Base-by-base conservation (phyloP, 2,888 invertebrate genomes). In the Emmelina monodactyla region DNA sequence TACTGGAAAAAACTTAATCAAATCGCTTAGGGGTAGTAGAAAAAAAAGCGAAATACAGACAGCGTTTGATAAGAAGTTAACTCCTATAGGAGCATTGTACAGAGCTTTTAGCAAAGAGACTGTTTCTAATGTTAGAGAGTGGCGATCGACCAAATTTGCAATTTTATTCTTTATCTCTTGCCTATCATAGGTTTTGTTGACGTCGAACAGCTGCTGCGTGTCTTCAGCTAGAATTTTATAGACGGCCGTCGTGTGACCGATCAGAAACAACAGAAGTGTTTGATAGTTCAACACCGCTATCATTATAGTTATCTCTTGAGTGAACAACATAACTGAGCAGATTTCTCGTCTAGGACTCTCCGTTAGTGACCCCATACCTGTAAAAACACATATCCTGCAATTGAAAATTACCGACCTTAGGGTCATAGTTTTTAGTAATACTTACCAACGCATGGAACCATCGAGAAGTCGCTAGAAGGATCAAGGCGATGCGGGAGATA, bases 361-460 rank as follows among this genome's bases (percentile, higher is more conserved):
- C 5, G 57, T 55, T 2, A 71, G 31, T 1, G 67, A 59, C 13
- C 58, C 55, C 39, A 75, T 11, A n/a, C 75, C 78, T 76, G 41
- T 19, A 19, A 19, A 9, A 19, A 19, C 5, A 19, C 19, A 9
- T 6, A 19, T 19, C 19, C 9, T 5, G 9, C 5, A 6, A 9
- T 6, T 9, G 9, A 19, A 19, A 19, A 9, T 6, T 19, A 9
- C 19, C 19, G 9, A 19, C 5, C 5, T 19, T 9, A 19, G 5
- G 19, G 5, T 19, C 19, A 9, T 11, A 10, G 25, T 25, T 30
- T 12, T 15, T 16, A 22, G 11, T 13, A 38, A 10, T 15, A 41
- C 65, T 62, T 57, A 73, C 75, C 72, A 35, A 65, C 62, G 40
- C 75, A 76, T 16, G 58, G 64, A 1, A 59, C 55, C 63, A 71